Evolutionary conservation across 2,888 invertebrate species (phyloP).

Genomic region (Eilema depressum): DNA sequence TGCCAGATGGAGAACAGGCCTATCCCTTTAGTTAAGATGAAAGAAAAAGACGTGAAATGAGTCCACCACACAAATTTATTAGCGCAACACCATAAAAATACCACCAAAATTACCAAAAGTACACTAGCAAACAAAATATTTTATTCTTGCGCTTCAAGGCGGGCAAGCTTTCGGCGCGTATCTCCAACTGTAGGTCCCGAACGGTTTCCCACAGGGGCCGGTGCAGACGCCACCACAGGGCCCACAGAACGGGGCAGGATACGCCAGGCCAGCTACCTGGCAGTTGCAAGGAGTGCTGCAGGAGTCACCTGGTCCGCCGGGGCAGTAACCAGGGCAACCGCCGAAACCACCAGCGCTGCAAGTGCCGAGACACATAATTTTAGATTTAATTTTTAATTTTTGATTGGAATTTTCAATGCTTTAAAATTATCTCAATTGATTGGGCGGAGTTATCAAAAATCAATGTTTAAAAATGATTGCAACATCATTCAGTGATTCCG

Average conservation of each 20-base stretch:
- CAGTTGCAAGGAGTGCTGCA: conserved; percentile 62
- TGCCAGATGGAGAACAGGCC: no score
- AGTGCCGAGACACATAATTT: conserved; percentile 20
- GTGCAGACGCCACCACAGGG: conserved; percentile 62
- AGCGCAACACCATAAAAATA: background rate
- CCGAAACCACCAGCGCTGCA: conserved; percentile 26
- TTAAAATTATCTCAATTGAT: no score
- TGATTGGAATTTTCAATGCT: no score
- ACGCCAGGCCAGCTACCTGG: conserved; percentile 63
- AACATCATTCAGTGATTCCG: no score
- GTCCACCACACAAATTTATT: background rate
- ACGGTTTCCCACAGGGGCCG: conserved; percentile 67
- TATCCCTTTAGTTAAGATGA: no score
- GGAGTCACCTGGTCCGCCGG: conserved; percentile 24
- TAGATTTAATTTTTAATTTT: conserved; percentile 6
- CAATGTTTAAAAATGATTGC: no score
- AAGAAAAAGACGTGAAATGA: background rate
- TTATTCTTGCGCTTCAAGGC: conserved; percentile 40
- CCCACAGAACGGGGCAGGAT: conserved; percentile 66
- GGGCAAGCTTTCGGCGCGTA: conserved; percentile 56
- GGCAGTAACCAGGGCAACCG: conserved; percentile 14
- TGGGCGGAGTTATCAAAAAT: no score
- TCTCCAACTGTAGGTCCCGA: conserved; percentile 75
- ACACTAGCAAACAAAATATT: background rate
- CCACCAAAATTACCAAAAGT: background rate